A percentile compares a stretch with the other conserved stretches of the same genome.
Evolutionary conservation across 1,140 invertebrate genomes (phyloP).

Genomic region (Drosophila mojavensis): DNA sequence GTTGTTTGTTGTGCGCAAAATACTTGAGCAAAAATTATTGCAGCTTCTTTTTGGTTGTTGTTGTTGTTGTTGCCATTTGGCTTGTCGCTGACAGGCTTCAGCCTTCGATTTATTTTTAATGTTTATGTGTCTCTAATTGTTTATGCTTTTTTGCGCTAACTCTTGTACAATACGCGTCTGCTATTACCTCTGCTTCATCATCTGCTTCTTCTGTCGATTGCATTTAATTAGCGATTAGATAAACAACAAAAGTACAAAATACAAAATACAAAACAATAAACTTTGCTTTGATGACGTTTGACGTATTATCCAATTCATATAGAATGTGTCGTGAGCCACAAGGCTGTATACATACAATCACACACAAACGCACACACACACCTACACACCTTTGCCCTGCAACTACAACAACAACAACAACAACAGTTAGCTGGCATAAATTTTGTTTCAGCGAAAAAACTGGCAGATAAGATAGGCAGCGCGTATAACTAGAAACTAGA

Average conservation of each 20-base stretch:
- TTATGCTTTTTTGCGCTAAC: conserved; percentile 58
- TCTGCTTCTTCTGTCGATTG: conserved; percentile 17
- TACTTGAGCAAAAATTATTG: conserved; percentile 77
- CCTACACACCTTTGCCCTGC: conserved; percentile 10
- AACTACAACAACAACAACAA: conserved; percentile 10
- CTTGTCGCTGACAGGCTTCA: conserved; percentile 59
- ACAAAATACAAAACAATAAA: conserved; percentile 5
- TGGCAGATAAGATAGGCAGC: conserved; percentile 69
- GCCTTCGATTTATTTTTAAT: conserved; percentile 82
- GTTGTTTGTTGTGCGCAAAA: conserved; percentile 52
- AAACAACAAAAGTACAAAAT: conserved; percentile 45
- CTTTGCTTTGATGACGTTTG: conserved; percentile 25
- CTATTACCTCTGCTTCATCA: background rate
- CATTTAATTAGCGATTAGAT: conserved; percentile 78
- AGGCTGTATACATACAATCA: background rate
- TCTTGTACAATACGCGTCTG: conserved; percentile 38
- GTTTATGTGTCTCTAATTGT: conserved; percentile 80
- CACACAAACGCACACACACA: background rate
- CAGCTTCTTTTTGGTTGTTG: conserved; percentile 67
- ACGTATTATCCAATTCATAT: conserved; percentile 46
- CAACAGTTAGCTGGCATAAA: conserved; percentile 58
- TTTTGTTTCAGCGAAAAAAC: conserved; percentile 70
- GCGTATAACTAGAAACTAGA: conserved; percentile 41
- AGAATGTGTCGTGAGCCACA: conserved; percentile 36
- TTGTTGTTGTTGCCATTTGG: conserved; percentile 26